A percentile compares a stretch with the other conserved stretches of the same genome.
phyloP scores from a whole-genome alignment of 2,888 invertebrate species.

The Drosophila paucipuncta region DNA sequence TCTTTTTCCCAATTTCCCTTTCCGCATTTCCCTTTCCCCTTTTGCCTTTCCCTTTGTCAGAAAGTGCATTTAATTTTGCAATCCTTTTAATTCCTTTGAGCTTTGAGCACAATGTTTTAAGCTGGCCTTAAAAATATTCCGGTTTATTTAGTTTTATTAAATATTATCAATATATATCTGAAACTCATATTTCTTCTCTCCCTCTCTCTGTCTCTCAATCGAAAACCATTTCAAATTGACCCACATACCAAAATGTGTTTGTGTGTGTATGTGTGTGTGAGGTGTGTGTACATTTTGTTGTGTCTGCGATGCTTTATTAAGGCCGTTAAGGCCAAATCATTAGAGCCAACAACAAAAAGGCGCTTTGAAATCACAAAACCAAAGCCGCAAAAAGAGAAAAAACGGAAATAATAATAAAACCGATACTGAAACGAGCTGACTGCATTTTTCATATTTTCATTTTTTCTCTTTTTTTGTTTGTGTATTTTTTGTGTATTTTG shows the following conservation, averaged over 20 bases:
- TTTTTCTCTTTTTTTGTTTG: background rate
- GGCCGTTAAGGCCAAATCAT: constrained; percentile 56
- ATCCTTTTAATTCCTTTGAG: constrained; percentile 12
- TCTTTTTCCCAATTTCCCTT: constrained; percentile 3
- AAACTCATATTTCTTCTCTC: background rate
- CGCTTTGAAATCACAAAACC: constrained; percentile 53
- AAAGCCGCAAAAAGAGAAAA: constrained; percentile 31
- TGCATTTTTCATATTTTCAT: constrained; percentile 52
- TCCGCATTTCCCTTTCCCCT: constrained; percentile 2
- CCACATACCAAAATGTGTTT: constrained; percentile 77
- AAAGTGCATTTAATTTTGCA: background rate
- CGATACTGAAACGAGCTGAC: constrained; percentile 60
- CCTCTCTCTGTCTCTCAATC: constrained; percentile 39
- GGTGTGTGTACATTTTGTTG: constrained; percentile 64
- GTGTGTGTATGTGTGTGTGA: constrained; percentile 42
- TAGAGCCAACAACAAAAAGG: constrained; percentile 53
- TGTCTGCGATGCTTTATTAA: constrained; percentile 54
- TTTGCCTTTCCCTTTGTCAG: constrained; percentile 2
- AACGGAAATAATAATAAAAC: constrained; percentile 29
- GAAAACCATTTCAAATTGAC: constrained; percentile 77
- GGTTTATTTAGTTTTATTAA: constrained; percentile 4
- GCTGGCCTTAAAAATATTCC: background rate
- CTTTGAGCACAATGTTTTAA: background rate
- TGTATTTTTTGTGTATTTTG: constrained; percentile 51
- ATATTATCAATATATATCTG: constrained; percentile 28